Conservation (phyloP, 2,113 vertebrate genomes). For the Equus quagga region DNA sequence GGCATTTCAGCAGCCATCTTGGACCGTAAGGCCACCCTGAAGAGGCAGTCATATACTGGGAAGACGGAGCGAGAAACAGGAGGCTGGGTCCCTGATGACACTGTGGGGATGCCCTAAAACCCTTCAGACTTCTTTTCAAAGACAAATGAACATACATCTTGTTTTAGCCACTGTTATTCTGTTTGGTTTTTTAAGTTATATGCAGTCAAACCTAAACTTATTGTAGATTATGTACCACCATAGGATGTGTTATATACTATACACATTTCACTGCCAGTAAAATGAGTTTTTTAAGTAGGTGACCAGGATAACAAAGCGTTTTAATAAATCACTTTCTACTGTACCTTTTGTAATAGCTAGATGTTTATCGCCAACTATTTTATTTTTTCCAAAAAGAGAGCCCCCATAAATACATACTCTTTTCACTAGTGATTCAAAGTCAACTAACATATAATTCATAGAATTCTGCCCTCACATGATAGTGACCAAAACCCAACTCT, state of each 20-base stretch:
- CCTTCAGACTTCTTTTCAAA: neutral
- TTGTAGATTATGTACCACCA: neutral
- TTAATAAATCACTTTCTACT: conserved; percentile 33
- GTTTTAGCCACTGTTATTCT: neutral
- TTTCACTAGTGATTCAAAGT: conserved; percentile 11
- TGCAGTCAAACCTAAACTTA: neutral
- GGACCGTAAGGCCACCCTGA: neutral
- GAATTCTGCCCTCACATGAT: neutral
- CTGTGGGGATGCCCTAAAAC: neutral
- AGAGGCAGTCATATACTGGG: neutral
- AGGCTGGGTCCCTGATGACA: neutral
- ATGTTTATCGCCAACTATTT: neutral
- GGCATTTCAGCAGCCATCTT: neutral
- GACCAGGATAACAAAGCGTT: neutral
- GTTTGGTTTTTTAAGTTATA: neutral
- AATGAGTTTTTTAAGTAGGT: neutral
- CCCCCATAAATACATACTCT: neutral
- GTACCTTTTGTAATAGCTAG: neutral
- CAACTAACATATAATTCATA: neutral
- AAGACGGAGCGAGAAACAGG: neutral
- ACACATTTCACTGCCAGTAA: neutral
- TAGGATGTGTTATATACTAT: neutral
- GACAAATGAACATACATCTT: neutral
- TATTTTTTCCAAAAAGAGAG: neutral
- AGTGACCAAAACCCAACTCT: conserved; percentile 10